phyloP scores from a whole-genome alignment of 2,113 vertebrate species.

The Otis tarda region DNA sequence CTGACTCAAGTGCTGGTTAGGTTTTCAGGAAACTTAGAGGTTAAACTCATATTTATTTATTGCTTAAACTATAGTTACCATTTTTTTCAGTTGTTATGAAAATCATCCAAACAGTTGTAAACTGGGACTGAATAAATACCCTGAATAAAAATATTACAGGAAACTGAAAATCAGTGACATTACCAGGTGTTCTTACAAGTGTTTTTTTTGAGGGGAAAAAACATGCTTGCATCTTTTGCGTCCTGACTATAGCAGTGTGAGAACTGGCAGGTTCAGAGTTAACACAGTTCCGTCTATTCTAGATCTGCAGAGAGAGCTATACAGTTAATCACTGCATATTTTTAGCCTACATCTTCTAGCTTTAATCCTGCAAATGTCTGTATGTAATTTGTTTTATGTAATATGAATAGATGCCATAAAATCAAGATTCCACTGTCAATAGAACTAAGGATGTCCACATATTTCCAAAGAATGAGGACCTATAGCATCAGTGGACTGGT shows the following conservation, averaged over 20 bases:
- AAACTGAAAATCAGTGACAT: not conserved
- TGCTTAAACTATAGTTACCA: not conserved
- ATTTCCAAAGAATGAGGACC: not conserved
- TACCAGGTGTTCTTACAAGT: not conserved
- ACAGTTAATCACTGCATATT: constrained; percentile 63
- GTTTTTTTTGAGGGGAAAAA: not conserved
- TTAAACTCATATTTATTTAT: not conserved
- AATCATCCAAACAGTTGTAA: not conserved
- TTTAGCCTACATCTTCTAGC: constrained; percentile 65
- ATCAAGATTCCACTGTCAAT: not conserved
- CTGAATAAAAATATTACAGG: not conserved
- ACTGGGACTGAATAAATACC: not conserved
- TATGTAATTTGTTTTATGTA: constrained; percentile 62
- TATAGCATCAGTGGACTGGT: not conserved
- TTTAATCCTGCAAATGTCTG: constrained; percentile 67
- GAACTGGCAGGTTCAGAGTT: constrained; percentile 37
- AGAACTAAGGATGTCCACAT: not conserved
- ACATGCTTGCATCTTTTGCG: not conserved
- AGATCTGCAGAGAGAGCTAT: constrained; percentile 62
- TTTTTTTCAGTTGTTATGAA: not conserved
- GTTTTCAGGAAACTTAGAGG: not conserved
- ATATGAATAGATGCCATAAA: constrained; percentile 58
- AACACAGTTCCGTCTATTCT: constrained; percentile 43
- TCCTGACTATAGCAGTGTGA: not conserved
- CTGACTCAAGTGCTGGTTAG: not conserved